Evolutionary conservation across 1,140 invertebrate genomes (phyloP).

Genomic region (Trissolcus basalis): DNA sequence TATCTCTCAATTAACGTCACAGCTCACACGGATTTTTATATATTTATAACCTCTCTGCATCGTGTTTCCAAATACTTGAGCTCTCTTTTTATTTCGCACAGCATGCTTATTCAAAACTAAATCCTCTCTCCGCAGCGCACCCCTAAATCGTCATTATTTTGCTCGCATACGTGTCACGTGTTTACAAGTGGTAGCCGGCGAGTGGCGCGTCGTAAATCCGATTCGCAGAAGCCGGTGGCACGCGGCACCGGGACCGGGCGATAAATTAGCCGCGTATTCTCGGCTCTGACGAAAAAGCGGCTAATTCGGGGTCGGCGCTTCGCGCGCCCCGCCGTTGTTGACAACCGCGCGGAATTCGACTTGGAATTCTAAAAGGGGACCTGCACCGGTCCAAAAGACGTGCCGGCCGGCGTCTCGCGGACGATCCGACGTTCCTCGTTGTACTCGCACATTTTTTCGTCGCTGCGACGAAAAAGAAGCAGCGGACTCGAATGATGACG

Average conservation of each 20-base stretch:
- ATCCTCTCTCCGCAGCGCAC: not conserved
- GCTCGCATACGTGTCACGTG: constrained; percentile 46
- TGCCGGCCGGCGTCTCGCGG: constrained; percentile 11
- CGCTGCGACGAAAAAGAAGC: constrained; percentile 48
- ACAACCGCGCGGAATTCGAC: constrained; percentile 5
- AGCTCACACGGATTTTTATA: constrained; percentile 7
- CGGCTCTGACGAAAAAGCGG: constrained; percentile 33
- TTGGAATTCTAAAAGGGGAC: constrained; percentile 34
- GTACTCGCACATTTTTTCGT: constrained; percentile 52
- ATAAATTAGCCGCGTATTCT: constrained; percentile 50
- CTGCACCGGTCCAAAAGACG: constrained; percentile 31
- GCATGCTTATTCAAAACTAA: constrained; percentile 21
- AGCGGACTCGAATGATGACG: constrained; percentile 63
- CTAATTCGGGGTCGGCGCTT: constrained; percentile 31
- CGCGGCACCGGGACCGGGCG: constrained; percentile 22
- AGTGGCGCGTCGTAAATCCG: constrained; percentile 40
- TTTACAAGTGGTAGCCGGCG: constrained; percentile 44
- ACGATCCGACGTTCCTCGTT: constrained; percentile 23
- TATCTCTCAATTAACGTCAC: constrained; percentile 34
- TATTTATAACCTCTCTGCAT: constrained; percentile 16
- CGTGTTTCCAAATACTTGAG: constrained; percentile 6
- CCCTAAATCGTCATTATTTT: constrained; percentile 48
- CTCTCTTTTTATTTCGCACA: constrained; percentile 7
- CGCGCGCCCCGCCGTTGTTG: not conserved
- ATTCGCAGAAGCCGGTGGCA: constrained; percentile 40